These are phyloP conservation scores for Corydoras maculifer DNA, from an alignment of 2,113 vertebrate genomes.

Conservation along the genomic window DNA sequence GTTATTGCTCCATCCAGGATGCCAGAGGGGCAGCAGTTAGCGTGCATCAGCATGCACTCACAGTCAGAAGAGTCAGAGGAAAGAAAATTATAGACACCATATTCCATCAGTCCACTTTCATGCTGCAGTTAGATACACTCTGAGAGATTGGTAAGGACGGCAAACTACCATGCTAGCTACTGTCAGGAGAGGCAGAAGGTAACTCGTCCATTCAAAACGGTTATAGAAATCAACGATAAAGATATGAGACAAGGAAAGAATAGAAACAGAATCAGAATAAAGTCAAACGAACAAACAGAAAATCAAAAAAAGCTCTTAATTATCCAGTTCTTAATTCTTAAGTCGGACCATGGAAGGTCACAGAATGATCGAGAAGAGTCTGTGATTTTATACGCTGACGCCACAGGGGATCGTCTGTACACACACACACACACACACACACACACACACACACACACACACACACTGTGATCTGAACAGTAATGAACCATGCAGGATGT, in stretches of 20 bases:
- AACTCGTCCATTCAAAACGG: conserved; percentile 22
- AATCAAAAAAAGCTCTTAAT: conserved; percentile 15
- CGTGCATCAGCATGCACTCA: conserved; percentile 49
- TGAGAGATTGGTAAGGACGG: conserved; percentile 35
- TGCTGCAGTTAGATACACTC: conserved; percentile 37
- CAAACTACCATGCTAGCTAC: conserved; percentile 64
- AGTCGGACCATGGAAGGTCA: not conserved
- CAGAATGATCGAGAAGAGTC: not conserved
- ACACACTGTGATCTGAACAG: not conserved
- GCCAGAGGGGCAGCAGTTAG: conserved; percentile 36
- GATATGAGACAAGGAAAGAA: conserved; percentile 4
- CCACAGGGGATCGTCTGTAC: not conserved
- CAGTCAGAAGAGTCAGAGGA: conserved; percentile 31
- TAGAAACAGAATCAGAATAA: not conserved
- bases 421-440: conserved; percentile 3
- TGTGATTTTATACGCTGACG: conserved; percentile 4
- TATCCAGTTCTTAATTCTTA: not conserved
- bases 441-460: conserved; percentile 10
- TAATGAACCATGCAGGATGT: conserved; percentile 18
- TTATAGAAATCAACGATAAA: conserved; percentile 61
- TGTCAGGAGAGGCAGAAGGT: conserved; percentile 36
- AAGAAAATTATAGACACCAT: conserved; percentile 36
- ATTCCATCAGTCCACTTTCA: conserved; percentile 35
- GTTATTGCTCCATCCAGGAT: conserved; percentile 31
- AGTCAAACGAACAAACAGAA: not conserved